Base-by-base conservation (phyloP, 2,888 invertebrate species). In the Drosophila anomalata region DNA sequence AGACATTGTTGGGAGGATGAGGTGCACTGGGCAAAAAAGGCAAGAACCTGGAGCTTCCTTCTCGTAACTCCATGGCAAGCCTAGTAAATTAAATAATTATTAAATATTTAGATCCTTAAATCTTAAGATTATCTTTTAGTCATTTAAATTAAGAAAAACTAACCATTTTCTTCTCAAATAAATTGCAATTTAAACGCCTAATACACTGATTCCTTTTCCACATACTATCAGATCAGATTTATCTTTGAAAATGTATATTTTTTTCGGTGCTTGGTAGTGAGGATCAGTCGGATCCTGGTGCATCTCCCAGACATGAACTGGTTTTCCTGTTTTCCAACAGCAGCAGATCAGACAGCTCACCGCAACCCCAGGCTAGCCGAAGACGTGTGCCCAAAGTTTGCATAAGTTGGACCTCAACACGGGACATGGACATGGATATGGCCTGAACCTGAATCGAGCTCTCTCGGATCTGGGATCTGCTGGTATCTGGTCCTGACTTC, bases 351-450 rank as follows among this genome's bases (percentile, higher is more conserved):
- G 80, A 80, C 65, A 60, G 56, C 46, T 56, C 48, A 46, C 69
- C 60, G 63, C 74, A 52, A 47, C 69, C 50, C 20, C 42, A 31
- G 75, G 58, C 47, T 36, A 50, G 17, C 58, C 29, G 48, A 33
- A 54, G 77, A 87, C 79, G 88, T 81, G 85, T 87, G 83, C 83
- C 75, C 61, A 73, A 83, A 71, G 79, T 82, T 82, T 82, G 82
- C 82, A 82, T 82, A 82, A 82, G 83, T 73, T 69, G 68, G 33
- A 31, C 47, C 33, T 31, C 53, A 17, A 76, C 56, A 57, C 47
- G 66, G 66, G 68, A 57, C 51, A 12, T 51, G 53, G 60, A 60
- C 29, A n/a, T 22, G 39, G 65, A 50, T 12, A 5, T 29, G 66
- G 50, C 33, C 24, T 17, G 9, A 29, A 29, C 26, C 24, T 20